Percentiles rank a stretch among this genome's conserved stretches.
Conservation (phyloP, 2,888 invertebrate species). For the Falcaria lacertinaria region DNA sequence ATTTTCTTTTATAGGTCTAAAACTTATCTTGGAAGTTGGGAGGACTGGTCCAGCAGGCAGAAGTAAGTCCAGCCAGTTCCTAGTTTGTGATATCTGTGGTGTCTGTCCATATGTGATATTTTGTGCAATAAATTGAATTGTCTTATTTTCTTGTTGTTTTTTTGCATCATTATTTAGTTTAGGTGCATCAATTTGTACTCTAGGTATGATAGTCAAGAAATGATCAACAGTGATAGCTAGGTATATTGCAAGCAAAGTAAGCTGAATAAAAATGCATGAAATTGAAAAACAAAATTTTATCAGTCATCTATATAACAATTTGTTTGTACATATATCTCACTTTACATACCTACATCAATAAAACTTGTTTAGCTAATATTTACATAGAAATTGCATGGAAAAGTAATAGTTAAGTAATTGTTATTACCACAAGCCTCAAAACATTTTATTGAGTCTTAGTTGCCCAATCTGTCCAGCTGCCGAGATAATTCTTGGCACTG, state of each 20-base stretch:
- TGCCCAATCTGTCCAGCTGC: slow-evolving; percentile 82
- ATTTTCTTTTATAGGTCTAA: slow-evolving; percentile 57
- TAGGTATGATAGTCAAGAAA: too few relatives aligned
- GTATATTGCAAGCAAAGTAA: too few relatives aligned
- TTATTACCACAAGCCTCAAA: slow-evolving; percentile 1
- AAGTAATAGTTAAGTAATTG: too few relatives aligned
- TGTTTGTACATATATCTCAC: too few relatives aligned
- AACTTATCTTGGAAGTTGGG: slow-evolving; percentile 71
- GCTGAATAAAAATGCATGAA: too few relatives aligned
- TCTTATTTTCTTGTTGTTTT: neutral
- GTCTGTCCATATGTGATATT: neutral
- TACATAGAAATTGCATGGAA: too few relatives aligned
- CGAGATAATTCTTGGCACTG: slow-evolving; percentile 78
- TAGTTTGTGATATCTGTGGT: neutral
- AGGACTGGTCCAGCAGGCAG: slow-evolving; percentile 64
- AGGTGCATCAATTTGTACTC: slow-evolving; percentile 9
- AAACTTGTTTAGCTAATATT: too few relatives aligned
- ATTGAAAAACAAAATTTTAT: too few relatives aligned
- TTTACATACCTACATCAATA: too few relatives aligned
- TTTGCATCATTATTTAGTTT: neutral
- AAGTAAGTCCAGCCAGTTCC: slow-evolving; percentile 21
- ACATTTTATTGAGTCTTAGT: slow-evolving; percentile 28
- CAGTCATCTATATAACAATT: too few relatives aligned
- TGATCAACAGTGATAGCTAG: too few relatives aligned
- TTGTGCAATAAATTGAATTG: neutral